Conservation (phyloP, 2,113 vertebrate species). For the Drymodes brunneopygia region DNA sequence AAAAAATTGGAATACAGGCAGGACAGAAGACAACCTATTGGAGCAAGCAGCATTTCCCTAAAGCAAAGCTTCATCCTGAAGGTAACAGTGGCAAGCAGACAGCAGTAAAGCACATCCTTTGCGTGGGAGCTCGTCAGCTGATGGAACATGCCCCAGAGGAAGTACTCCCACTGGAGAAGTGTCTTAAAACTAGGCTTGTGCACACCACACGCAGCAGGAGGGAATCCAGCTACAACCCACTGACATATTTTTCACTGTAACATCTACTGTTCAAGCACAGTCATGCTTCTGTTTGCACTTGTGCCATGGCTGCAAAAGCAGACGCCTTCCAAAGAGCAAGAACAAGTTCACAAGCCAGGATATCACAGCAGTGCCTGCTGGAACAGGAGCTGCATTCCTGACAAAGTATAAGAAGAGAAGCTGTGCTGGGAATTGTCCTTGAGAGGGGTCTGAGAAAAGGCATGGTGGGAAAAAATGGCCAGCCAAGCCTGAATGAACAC, state of each 20-base stretch:
- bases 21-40: not conserved
- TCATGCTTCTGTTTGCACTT: not conserved
- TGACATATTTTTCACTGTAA: not conserved
- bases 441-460: not conserved
- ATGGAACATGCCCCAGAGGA: not conserved
- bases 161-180: not conserved
- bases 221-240: not conserved
- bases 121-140: not conserved
- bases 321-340: not conserved
- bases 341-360: not conserved
- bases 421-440: not conserved
- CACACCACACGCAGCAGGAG: not conserved
- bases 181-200: not conserved
- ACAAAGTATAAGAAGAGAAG: not conserved
- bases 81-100: not conserved
- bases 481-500: not conserved
- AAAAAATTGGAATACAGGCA: not conserved
- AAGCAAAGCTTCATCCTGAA: not conserved
- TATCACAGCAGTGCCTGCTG: not conserved
- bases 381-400: not conserved
- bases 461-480: not conserved
- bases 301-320: not conserved
- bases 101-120: not conserved
- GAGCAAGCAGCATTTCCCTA: not conserved
- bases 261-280: not conserved